Conservation (phyloP, 2,888 invertebrate genomes). For the Pasiphila rectangulata region DNA sequence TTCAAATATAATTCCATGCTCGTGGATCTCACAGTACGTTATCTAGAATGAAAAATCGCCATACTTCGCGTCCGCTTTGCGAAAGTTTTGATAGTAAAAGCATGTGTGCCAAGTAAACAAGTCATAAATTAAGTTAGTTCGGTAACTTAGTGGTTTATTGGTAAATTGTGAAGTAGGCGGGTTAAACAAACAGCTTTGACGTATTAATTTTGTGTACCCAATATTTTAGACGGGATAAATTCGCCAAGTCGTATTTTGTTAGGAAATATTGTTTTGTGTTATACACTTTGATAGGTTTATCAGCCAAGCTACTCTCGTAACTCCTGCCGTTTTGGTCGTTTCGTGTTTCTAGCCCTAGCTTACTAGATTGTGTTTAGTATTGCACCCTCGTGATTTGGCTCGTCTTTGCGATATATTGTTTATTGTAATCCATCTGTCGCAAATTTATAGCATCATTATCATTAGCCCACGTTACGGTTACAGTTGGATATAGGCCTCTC, state of each 20-base stretch:
- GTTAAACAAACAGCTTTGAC: conserved; percentile 26
- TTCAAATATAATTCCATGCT: no score
- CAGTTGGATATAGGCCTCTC: no score
- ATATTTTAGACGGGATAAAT: conserved; percentile 3
- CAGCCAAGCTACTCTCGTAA: no score
- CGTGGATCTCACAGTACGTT: background rate
- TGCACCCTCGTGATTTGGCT: no score
- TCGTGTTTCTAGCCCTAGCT: no score
- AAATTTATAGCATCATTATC: no score
- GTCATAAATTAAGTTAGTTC: conserved; percentile 50
- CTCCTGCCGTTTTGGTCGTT: no score
- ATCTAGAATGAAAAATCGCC: conserved; percentile 20
- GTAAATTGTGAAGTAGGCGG: conserved; percentile 18
- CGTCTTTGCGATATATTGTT: no score
- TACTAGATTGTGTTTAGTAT: no score
- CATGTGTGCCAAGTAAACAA: conserved; percentile 55
- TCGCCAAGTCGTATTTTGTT: background rate
- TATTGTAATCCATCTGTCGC: no score
- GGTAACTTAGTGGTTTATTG: conserved; percentile 22
- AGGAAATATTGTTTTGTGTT: background rate
- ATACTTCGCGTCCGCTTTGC: conserved; percentile 14
- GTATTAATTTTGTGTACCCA: conserved; percentile 15
- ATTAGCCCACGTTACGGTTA: no score
- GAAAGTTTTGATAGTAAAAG: conserved; percentile 22
- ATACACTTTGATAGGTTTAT: no score